These are phyloP conservation scores for Strigamia transsilvanica DNA, from an alignment of 2,888 invertebrate genomes.

Conservation along the genomic window DNA sequence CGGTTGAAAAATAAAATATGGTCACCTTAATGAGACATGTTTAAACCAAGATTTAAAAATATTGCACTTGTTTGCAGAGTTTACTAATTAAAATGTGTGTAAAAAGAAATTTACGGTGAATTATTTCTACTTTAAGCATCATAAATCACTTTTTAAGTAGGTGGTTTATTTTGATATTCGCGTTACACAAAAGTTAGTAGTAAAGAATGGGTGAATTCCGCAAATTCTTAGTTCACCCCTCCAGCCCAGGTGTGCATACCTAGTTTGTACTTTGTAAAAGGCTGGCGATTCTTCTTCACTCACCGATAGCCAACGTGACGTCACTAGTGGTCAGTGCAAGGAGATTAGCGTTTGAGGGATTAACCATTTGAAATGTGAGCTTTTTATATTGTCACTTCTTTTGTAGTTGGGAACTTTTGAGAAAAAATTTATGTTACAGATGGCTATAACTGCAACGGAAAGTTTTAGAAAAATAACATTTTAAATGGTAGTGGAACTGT, in stretches of 20 bases:
- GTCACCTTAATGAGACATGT: slow-evolving; percentile 20
- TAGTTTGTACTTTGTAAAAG: slow-evolving; percentile 23
- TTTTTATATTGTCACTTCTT: slow-evolving; percentile 32
- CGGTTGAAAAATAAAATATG: background rate
- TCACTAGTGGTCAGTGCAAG: slow-evolving; percentile 41
- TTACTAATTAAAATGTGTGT: slow-evolving; percentile 13
- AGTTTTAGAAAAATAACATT: background rate
- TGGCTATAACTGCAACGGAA: background rate
- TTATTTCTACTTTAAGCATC: background rate
- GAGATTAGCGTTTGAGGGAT: slow-evolving; percentile 45
- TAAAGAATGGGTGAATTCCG: slow-evolving; percentile 36
- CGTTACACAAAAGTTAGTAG: slow-evolving; percentile 35
- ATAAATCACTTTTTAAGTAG: slow-evolving; percentile 36
- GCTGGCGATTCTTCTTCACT: slow-evolving; percentile 6
- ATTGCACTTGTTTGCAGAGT: background rate
- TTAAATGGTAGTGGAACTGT: too few species aligned
- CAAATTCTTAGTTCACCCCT: slow-evolving; percentile 43
- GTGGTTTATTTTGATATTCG: slow-evolving; percentile 36
- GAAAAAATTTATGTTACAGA: background rate
- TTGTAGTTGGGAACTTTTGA: background rate
- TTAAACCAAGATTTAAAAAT: background rate
- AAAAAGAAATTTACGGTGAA: slow-evolving; percentile 5
- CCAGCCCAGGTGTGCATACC: slow-evolving; percentile 41
- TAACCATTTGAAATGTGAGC: slow-evolving; percentile 23
- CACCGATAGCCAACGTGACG: slow-evolving; percentile 28